Evolutionary conservation across 2,113 vertebrate genomes (phyloP), one percentile per base, ranked within the genome.

Genomic region (Tenebrosternarchus preto): DNA sequence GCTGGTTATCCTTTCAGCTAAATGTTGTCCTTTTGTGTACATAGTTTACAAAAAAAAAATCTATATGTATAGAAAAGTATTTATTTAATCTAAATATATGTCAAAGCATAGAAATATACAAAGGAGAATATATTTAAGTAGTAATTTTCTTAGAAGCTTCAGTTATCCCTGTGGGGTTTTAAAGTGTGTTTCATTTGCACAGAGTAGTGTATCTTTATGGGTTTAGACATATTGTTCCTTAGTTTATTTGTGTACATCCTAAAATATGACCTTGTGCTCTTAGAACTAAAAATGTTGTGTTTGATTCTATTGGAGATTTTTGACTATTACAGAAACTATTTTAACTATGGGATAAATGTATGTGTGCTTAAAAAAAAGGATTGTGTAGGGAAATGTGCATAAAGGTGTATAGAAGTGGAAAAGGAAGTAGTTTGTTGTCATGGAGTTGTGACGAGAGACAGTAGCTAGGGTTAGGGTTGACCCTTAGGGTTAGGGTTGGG

Each of bases 81-180:
- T 93, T 94, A 88, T 93, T 93, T 92, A 89, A 92, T 86, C 69
- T 71, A 88, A 71, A 85, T 92, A 88, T 89, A 82, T 81, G 87
- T 80, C 36, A 43, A 29, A 77, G 50, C 2, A 77, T 27, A 39
- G 69, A 92, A 90, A 90, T 84, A 82, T 84, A 84, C 29, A 80
- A 56, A 88, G 88, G 87, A 90, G 86, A 88, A 80, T 88, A 70
- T 92, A 91, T 93, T 92, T 91, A 90, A 89, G 86, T 91, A 92
- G 90, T 90, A 81, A 76, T 89, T 89, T 87, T 82, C 73, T 90
- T 82, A 78, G 90, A 92, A 91, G 84, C 74, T 86, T 83, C 16
- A 0, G 77, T 83, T 75, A 22, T 83, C 29, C 7, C 55, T 29
- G 5, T 31, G 15, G 67, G 50, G 77, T 77, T 59, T 43, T 73